phyloP scores from a whole-genome alignment of 23 tunicate species.

The Trididemnum miniatum region DNA sequence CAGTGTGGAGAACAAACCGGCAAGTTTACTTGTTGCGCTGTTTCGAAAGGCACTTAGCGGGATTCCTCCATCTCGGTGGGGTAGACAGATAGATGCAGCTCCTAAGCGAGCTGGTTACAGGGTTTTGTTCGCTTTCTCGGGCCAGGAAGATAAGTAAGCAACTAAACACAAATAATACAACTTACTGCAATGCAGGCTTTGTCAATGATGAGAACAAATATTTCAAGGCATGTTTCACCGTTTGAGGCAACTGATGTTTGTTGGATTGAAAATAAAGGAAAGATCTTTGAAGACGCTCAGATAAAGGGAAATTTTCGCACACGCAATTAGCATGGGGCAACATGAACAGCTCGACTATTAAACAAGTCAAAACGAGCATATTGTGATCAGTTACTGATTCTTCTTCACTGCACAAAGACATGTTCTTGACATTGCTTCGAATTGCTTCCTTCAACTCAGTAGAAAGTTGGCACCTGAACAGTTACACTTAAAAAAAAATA shows the following conservation, averaged over 20 bases:
- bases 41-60: too few species aligned
- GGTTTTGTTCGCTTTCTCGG: too few species aligned
- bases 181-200: constrained; percentile 1
- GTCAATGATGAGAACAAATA: constrained; percentile 24
- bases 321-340: constrained; percentile 14
- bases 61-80: too few species aligned
- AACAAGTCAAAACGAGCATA: constrained; percentile 45
- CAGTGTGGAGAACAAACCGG: too few species aligned
- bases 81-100: too few species aligned
- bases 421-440: neutral
- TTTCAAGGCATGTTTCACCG: constrained; percentile 30
- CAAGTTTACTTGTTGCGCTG: too few species aligned
- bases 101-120: too few species aligned
- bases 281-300: constrained; percentile 21
- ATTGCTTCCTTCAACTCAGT: constrained; percentile 6
- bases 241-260: constrained; percentile 19
- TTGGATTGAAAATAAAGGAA: constrained; percentile 11
- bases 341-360: constrained; percentile 58
- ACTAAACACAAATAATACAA: too few species aligned
- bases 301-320: neutral
- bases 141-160: too few species aligned
- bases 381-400: constrained; percentile 42
- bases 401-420: neutral
- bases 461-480: constrained; percentile 31
- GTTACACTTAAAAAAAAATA: too few species aligned